These are phyloP conservation scores for Philypnodon macrostomus DNA, from an alignment of 2,797 vertebrate genomes.

Conservation along the genomic window DNA sequence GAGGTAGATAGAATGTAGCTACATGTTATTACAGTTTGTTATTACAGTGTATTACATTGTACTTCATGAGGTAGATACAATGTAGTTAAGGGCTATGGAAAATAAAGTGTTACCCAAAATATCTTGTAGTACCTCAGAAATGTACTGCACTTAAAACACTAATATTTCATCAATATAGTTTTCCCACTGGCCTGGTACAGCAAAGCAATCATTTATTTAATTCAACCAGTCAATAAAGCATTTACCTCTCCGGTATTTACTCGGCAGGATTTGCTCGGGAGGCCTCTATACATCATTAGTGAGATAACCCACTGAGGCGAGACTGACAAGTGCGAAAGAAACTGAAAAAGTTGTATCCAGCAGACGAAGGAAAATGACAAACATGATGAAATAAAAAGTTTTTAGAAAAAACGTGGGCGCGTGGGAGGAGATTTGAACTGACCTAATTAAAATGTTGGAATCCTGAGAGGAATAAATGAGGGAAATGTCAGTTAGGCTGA, in stretches of 20 bases:
- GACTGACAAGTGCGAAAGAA: slow-evolving; percentile 44
- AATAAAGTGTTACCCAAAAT: too few relatives aligned
- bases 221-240: slow-evolving; percentile 44
- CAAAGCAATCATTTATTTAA: slow-evolving; percentile 41
- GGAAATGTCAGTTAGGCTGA: slow-evolving; percentile 77
- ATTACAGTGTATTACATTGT: too few relatives aligned
- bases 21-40: too few relatives aligned
- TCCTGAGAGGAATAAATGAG: slow-evolving; percentile 77
- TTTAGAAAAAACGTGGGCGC: slow-evolving; percentile 57
- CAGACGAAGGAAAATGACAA: slow-evolving; percentile 57
- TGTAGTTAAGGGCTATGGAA: too few relatives aligned
- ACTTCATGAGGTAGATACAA: too few relatives aligned
- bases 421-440: slow-evolving; percentile 74
- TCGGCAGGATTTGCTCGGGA: slow-evolving; percentile 23
- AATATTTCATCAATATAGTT: neutral
- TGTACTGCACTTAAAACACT: too few relatives aligned
- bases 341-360: slow-evolving; percentile 35
- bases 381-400: slow-evolving; percentile 60
- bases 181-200: slow-evolving; percentile 10
- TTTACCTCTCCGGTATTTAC: slow-evolving; percentile 53
- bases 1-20: too few relatives aligned
- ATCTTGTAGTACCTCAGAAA: too few relatives aligned
- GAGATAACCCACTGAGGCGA: slow-evolving; percentile 51
- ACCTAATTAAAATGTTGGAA: slow-evolving; percentile 78
- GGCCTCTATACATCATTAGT: slow-evolving; percentile 43